phyloP scores from a whole-genome alignment of 2,888 invertebrate genomes.

The Eucera pruinosa region DNA sequence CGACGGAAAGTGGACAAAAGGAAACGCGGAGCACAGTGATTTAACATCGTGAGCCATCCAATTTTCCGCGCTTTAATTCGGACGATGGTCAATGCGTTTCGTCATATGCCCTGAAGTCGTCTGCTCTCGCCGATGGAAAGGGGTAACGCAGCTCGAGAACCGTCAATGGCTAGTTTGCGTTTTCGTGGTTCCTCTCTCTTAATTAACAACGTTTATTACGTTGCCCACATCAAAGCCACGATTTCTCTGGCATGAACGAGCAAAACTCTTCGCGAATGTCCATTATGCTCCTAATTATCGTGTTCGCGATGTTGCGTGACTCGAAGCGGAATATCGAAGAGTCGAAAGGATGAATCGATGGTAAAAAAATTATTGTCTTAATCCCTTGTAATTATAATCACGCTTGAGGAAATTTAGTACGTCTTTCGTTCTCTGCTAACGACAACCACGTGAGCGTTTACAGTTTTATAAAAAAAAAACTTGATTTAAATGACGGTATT shows the following conservation, averaged over 20 bases:
- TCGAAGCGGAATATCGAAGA: neutral
- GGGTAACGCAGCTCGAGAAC: conserved; percentile 21
- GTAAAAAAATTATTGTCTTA: too few relatives aligned
- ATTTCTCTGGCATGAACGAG: conserved; percentile 42
- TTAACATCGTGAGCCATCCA: conserved; percentile 71
- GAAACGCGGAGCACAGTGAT: conserved; percentile 23
- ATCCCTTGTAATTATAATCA: too few relatives aligned
- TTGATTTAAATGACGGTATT: too few relatives aligned
- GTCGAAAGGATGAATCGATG: too few relatives aligned
- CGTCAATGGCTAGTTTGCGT: conserved; percentile 33
- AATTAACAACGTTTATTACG: conserved; percentile 58
- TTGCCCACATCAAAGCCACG: conserved; percentile 61
- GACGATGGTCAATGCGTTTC: conserved; percentile 63
- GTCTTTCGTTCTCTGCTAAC: too few relatives aligned
- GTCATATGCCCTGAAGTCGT: conserved; percentile 54
- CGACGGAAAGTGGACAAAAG: conserved; percentile 35
- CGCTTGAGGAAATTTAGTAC: too few relatives aligned
- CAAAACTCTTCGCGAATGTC: conserved; percentile 31
- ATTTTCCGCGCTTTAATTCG: conserved; percentile 75
- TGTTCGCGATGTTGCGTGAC: neutral
- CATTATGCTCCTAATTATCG: conserved; percentile 34
- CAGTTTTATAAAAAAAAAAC: too few relatives aligned
- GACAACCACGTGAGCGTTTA: too few relatives aligned
- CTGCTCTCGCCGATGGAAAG: conserved; percentile 27
- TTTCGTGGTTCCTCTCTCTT: conserved; percentile 52